Percentiles rank a stretch among this genome's conserved stretches.
Conservation (phyloP, 2,797 vertebrate genomes). For the Cryptoprocta ferox region DNA sequence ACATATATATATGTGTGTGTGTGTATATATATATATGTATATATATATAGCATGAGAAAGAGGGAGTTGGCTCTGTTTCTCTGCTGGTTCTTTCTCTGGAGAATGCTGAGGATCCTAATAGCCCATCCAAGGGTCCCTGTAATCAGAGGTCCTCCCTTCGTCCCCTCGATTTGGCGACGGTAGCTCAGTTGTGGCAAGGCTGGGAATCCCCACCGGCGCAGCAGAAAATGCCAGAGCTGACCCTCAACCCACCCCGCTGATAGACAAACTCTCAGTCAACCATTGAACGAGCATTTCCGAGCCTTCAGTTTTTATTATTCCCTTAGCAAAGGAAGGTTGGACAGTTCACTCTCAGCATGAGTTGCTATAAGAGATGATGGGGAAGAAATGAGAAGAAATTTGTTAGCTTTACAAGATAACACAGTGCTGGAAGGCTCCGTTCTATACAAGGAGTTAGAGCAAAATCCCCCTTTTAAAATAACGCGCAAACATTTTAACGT, state of each 20-base stretch:
- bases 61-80: background rate
- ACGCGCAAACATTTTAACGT: background rate
- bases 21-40: background rate
- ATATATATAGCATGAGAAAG: background rate
- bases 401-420: background rate
- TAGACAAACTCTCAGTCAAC: background rate
- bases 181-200: too few species aligned
- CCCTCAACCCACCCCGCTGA: background rate
- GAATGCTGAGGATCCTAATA: background rate
- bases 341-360: background rate
- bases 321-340: conserved; percentile 22
- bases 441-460: background rate
- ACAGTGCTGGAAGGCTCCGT: background rate
- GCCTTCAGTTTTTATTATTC: conserved; percentile 37
- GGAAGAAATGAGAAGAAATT: conserved; percentile 51
- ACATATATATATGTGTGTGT: background rate
- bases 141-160: background rate
- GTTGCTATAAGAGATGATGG: conserved; percentile 7
- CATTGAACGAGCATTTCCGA: background rate
- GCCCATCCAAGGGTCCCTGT: background rate
- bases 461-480: background rate
- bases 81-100: background rate
- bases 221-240: background rate
- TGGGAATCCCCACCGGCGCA: background rate
- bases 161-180: background rate